These are phyloP conservation scores for Holothuria scabra DNA, from an alignment of 53 echinoderm and acorn worm species.

Conservation along the genomic window DNA sequence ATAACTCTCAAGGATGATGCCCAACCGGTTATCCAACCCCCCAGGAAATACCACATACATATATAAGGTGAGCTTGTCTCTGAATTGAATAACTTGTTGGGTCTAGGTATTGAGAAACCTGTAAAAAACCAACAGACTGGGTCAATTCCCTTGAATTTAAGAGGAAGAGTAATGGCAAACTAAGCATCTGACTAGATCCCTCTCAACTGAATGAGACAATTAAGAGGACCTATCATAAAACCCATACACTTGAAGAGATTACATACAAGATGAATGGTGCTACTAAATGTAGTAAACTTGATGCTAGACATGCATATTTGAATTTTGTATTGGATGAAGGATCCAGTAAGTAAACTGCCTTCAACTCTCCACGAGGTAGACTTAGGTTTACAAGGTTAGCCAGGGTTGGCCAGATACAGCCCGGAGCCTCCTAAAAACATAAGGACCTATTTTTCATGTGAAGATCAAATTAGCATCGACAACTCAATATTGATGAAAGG, in stretches of 20 bases:
- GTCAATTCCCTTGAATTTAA: slow-evolving; percentile 11
- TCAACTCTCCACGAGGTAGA: slow-evolving; percentile 7
- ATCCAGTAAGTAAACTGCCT: neutral
- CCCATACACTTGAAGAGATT: neutral
- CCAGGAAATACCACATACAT: neutral
- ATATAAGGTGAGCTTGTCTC: neutral
- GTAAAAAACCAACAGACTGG: neutral
- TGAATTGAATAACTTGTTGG: slow-evolving; percentile 7
- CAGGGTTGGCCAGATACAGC: too few relatives aligned
- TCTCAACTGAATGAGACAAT: neutral
- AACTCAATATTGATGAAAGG: too few relatives aligned
- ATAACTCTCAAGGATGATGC: neutral
- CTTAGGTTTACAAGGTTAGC: slow-evolving; percentile 7
- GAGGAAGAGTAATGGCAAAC: slow-evolving; percentile 6
- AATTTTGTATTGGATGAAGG: neutral
- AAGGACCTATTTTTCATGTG: too few relatives aligned
- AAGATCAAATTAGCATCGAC: too few relatives aligned
- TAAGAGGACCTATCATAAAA: neutral
- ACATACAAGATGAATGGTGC: slow-evolving; percentile 9
- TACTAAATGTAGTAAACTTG: neutral
- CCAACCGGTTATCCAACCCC: slow-evolving; percentile 8
- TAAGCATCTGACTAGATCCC: neutral
- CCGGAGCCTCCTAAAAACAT: neutral
- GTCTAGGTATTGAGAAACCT: neutral
- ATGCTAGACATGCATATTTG: slow-evolving; percentile 16